phyloP scores from a whole-genome alignment of 2,888 invertebrate genomes.

The Trachelus iudaicus region DNA sequence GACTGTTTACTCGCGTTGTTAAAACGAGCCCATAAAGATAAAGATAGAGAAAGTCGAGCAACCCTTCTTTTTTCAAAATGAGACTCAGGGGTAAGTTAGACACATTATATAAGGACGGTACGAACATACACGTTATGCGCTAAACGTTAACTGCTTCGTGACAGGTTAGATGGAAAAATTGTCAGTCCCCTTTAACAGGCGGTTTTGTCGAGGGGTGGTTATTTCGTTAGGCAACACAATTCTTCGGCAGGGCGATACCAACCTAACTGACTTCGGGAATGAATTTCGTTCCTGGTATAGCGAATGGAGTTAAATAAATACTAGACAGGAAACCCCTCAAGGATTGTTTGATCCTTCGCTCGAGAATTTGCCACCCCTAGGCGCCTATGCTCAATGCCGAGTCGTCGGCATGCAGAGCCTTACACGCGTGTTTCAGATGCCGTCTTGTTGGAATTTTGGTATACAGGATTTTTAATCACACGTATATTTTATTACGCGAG shows the following conservation, averaged over 20 bases:
- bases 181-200: slow-evolving; percentile 10
- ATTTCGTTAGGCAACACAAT: slow-evolving; percentile 18
- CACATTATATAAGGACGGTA: background rate
- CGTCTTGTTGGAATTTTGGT: slow-evolving; percentile 47
- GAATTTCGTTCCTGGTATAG: background rate
- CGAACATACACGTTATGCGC: background rate
- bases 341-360: background rate
- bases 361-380: background rate
- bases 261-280: background rate
- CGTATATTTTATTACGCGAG: slow-evolving; percentile 50
- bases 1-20: slow-evolving; percentile 45
- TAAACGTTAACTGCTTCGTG: slow-evolving; percentile 33
- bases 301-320: background rate
- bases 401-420: background rate
- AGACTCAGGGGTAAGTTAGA: background rate
- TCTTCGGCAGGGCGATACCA: background rate
- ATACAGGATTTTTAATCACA: slow-evolving; percentile 64
- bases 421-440: background rate
- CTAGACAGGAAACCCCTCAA: background rate
- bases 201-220: slow-evolving; percentile 11
- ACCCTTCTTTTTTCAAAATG: slow-evolving; percentile 3
- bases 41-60: slow-evolving; percentile 39
- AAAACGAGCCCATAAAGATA: slow-evolving; percentile 52
- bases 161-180: slow-evolving; percentile 30
- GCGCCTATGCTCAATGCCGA: background rate